A percentile compares a stretch with the other conserved stretches of the same genome.
Evolutionary conservation across 2,797 vertebrate species (phyloP).

Genomic region (Varecia variegata): DNA sequence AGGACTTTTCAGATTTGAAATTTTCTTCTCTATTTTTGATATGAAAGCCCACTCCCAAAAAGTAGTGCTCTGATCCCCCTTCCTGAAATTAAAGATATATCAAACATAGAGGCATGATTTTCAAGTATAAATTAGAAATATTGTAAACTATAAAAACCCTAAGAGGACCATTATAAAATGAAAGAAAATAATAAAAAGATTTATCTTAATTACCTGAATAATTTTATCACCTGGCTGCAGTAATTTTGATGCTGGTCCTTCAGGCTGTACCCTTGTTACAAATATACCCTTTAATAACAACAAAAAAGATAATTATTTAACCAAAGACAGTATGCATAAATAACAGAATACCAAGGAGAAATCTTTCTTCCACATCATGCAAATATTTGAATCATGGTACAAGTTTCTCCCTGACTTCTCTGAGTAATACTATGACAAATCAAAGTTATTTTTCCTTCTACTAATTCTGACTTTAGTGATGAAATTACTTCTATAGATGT

Average conservation of each 20-base stretch:
- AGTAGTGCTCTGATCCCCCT: neutral
- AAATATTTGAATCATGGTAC: neutral
- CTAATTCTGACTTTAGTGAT: constrained; percentile 5
- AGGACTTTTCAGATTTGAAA: neutral
- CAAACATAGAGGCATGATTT: constrained; percentile 32
- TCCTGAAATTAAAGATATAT: constrained; percentile 29
- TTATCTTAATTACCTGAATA: constrained; percentile 90
- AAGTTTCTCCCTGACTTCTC: neutral
- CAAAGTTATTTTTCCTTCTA: neutral
- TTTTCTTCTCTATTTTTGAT: neutral
- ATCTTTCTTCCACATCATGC: neutral
- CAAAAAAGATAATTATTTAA: constrained; percentile 45
- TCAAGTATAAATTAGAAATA: neutral
- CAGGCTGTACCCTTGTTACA: constrained; percentile 97
- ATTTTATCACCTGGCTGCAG: constrained; percentile 98
- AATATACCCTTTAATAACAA: constrained; percentile 92
- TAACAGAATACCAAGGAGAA: neutral
- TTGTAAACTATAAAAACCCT: constrained; percentile 42
- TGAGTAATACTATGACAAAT: neutral
- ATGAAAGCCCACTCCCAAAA: neutral
- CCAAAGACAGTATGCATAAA: neutral
- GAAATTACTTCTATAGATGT: neutral
- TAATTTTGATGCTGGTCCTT: constrained; percentile 95
- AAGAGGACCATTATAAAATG: neutral
- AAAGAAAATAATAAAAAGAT: neutral